Conservation (phyloP, 2,888 invertebrate species). For the Microctonus brassicae region DNA sequence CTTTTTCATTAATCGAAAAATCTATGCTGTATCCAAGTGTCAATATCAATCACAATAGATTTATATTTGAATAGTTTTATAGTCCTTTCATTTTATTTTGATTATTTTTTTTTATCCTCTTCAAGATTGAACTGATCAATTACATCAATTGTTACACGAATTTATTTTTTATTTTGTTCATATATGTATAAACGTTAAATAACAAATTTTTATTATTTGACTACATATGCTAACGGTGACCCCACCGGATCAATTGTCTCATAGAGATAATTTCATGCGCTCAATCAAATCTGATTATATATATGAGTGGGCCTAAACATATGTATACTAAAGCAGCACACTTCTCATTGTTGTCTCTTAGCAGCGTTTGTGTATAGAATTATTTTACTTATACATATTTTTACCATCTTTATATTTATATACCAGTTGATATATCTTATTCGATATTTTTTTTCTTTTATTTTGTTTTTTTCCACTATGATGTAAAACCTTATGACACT, state of each 20-base stretch:
- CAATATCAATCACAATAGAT: background rate
- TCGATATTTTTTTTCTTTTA: conserved; percentile 24
- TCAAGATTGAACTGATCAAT: background rate
- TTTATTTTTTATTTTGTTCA: background rate
- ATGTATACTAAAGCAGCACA: background rate
- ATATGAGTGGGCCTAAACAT: conserved; percentile 26
- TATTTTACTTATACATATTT: too few relatives aligned
- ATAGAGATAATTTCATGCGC: conserved; percentile 40
- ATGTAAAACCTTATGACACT: background rate
- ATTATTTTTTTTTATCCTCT: background rate
- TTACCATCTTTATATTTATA: background rate
- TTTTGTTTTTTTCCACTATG: background rate
- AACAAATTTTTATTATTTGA: conserved; percentile 1
- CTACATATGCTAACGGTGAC: conserved; percentile 1
- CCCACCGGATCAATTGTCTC: conserved; percentile 41
- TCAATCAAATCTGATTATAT: conserved; percentile 40
- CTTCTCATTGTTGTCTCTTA: conserved; percentile 32
- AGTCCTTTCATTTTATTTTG: background rate
- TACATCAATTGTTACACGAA: background rate
- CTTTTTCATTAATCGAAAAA: background rate
- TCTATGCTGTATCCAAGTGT: background rate
- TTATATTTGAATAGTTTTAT: background rate
- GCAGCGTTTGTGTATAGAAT: too few relatives aligned
- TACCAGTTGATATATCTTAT: conserved; percentile 13
- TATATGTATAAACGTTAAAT: background rate